Percentiles rank a stretch among this genome's conserved stretches.
Evolutionary conservation across 2,797 vertebrate genomes (phyloP).

Genomic region (Darevskia mixta): DNA sequence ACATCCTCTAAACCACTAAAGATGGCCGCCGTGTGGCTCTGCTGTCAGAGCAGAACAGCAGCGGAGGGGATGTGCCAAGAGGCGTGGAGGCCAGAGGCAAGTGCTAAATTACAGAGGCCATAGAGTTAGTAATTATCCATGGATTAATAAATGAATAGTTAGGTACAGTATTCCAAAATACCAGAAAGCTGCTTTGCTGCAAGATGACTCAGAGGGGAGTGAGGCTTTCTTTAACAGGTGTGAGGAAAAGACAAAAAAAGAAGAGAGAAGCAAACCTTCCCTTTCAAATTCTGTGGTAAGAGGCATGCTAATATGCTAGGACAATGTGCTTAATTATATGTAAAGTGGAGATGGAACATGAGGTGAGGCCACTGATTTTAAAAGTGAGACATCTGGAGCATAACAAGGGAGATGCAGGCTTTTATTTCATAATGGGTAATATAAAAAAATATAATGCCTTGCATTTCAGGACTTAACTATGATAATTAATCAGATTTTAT

Average conservation of each 20-base stretch:
- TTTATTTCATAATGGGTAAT: slow-evolving; percentile 14
- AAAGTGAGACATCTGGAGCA: neutral
- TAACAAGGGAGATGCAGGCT: neutral
- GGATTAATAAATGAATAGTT: neutral
- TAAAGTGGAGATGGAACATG: slow-evolving; percentile 22
- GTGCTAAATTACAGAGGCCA: neutral
- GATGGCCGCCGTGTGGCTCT: neutral
- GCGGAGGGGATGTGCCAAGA: neutral
- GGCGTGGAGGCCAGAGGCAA: neutral
- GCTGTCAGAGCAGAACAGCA: neutral
- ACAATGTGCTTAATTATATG: neutral
- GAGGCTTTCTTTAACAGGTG: slow-evolving; percentile 23
- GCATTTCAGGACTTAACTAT: neutral
- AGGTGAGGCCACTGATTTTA: neutral
- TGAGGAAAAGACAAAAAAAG: neutral
- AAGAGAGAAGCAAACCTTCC: neutral
- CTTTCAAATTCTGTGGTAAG: neutral
- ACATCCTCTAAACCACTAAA: no score
- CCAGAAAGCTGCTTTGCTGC: slow-evolving; percentile 9
- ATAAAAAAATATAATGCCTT: neutral
- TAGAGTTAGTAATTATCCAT: neutral
- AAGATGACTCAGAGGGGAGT: neutral
- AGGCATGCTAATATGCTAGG: neutral
- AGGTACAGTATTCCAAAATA: slow-evolving; percentile 2
- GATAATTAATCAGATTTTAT: slow-evolving; percentile 12